Evolutionary conservation across 2,888 invertebrate genomes (phyloP), one percentile per base, ranked within the genome.

Genomic region (Acleris literana): DNA sequence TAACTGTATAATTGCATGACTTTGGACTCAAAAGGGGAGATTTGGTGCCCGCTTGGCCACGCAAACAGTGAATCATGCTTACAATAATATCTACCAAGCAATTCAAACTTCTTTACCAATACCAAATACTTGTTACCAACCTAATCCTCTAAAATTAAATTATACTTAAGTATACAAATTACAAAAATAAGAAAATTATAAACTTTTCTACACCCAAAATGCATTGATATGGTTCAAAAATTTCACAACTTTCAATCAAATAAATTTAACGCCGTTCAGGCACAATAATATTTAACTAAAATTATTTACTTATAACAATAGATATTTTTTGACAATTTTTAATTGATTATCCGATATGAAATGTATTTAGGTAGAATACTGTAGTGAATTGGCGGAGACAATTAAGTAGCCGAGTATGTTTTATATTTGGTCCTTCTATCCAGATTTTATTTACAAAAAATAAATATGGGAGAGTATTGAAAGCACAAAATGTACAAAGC

Each of bases 181-280:
- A 81, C 74, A 82, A 81, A 81, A 79, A 80, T 81, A 78, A 76
- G 74, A 80, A 77, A 81, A 79, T 73, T 75, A 81, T 79, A 79
- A 17, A 17, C 69, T 69, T 74, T 75, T 79, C 75, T 73, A 79
- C 71, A 76, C 73, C 79, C 80, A 81, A 80, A 83, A 67, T 79
- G 84, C 82, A 79, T 73, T 88, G 87, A 88, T 88, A 88, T 88
- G 88, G 85, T 76, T 85, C 77, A 78, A 82, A 74, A 83, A 83
- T 75, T 73, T 88, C 87, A 88, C 86, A 88, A 88, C 87, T 78
- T 83, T 73, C 71, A 80, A 81, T 82, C 74, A 86, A 85, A 85
- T 76, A 68, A 83, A 83, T 82, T 84, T 83, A 78, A 71, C 75
- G 81, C 83, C 86, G 69, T 71, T 69, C 69, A 77, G 86, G 84